Evolutionary conservation across 2,888 invertebrate species (phyloP).

Genomic region (Choreutis nemorana): DNA sequence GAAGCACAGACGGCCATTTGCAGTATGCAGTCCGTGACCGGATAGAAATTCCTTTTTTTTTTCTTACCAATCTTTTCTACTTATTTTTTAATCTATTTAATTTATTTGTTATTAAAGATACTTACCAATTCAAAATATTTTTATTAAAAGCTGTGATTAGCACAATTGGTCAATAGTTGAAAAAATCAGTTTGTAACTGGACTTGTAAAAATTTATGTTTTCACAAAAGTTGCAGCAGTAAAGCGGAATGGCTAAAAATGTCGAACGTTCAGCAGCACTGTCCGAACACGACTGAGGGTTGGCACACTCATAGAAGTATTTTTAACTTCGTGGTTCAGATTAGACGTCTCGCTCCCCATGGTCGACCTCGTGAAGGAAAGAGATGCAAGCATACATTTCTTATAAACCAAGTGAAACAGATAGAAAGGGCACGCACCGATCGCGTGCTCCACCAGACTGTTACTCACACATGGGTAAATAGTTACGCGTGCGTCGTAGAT

Average conservation of each 20-base stretch:
- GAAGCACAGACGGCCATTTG: too few relatives aligned
- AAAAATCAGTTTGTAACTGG: background rate
- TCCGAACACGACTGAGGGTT: conserved; percentile 53
- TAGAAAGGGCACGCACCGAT: conserved; percentile 40
- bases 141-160: conserved; percentile 20
- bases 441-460: conserved; percentile 47
- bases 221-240: conserved; percentile 30
- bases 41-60: conserved; percentile 5
- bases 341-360: conserved; percentile 42
- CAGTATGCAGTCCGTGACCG: too few relatives aligned
- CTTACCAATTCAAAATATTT: conserved; percentile 32
- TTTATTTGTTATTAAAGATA: conserved; percentile 12
- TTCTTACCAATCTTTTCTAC: conserved; percentile 1
- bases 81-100: conserved; percentile 7
- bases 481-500: conserved; percentile 52
- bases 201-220: conserved; percentile 26
- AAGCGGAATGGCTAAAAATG: conserved; percentile 20
- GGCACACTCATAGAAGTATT: conserved; percentile 40
- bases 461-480: conserved; percentile 34
- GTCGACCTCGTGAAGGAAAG: conserved; percentile 17
- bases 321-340: conserved; percentile 38
- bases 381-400: conserved; percentile 34
- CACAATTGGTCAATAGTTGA: conserved; percentile 15
- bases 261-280: conserved; percentile 33
- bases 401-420: conserved; percentile 28